Conservation (phyloP, 2,797 vertebrate species). For the Xiphorhynchus erythropygius region DNA sequence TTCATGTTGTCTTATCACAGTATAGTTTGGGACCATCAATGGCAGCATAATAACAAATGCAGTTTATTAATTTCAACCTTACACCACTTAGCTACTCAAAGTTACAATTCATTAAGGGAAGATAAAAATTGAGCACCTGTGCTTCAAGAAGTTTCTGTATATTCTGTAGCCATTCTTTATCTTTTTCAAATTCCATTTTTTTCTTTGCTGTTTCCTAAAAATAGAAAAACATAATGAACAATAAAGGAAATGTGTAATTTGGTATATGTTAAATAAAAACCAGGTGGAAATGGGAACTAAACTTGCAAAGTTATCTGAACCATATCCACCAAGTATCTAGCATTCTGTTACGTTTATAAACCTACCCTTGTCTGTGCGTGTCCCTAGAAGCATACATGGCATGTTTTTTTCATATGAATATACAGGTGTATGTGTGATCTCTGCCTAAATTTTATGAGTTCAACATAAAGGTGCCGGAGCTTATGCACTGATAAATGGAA, state of each 20-base stretch:
- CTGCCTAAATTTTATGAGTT: not conserved
- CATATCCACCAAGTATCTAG: not conserved
- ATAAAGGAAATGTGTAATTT: not conserved
- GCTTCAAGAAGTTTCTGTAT: slow-evolving; percentile 86
- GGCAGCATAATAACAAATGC: not conserved
- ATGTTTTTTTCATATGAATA: not conserved
- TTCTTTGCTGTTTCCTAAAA: slow-evolving; percentile 76
- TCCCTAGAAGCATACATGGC: not conserved
- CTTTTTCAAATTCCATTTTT: slow-evolving; percentile 71
- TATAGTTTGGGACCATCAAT: not conserved
- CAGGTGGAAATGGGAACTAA: not conserved
- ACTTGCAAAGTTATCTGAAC: not conserved
- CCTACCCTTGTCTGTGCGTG: not conserved
- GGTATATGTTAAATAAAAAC: not conserved
- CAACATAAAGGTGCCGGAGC: not conserved
- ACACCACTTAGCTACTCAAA: slow-evolving; percentile 4
- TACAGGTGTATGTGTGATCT: not conserved
- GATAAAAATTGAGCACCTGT: slow-evolving; percentile 78
- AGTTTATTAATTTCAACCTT: not conserved
- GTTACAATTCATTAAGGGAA: slow-evolving; percentile 7
- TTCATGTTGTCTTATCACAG: not conserved
- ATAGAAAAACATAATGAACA: not conserved
- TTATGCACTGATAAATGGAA: not conserved
- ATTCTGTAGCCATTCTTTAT: slow-evolving; percentile 85
- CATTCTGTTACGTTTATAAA: not conserved